Evolutionary conservation across 2,888 invertebrate genomes (phyloP), one percentile per base, ranked within the genome.

Genomic region (Carterocephalus palaemon): DNA sequence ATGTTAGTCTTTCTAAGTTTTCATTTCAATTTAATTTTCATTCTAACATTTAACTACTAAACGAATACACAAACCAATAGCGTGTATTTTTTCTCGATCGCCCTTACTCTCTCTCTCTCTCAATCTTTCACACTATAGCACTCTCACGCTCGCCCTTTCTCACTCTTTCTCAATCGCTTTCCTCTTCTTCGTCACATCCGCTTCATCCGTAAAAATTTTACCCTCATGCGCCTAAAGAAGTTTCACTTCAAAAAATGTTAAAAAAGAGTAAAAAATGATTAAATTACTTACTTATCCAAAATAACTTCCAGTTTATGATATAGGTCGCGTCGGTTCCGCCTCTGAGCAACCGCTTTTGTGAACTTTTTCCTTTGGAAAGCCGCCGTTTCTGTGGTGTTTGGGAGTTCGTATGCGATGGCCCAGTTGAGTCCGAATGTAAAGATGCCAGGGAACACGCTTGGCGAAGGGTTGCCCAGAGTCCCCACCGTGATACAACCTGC

Each of bases 361-460:
- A 61, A 48, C 3, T 64, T 63, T 53, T 79, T 79, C 22, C 31
- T 57, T 32, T 71, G 74, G 38, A 74, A 75, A 0, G 53, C 50
- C 0, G 75, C 49, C 0, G 85, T 86, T 66, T 89, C 88, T 0
- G 88, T 88, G n/a, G 78, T 76, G 49, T 90, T 90, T 0, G 90
- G 90, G 34, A 90, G 64, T 48, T 90, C 80, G 48, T 92, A 92
- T 0, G 92, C 90, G 23, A 92, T 89, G 28, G 91, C 92, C 92
- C 92, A 92, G 68, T 92, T 92, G 8, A 92, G 67, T 0, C 91
- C 91, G 62, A 90, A 90, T 5, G 90, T 90, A 57, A 90, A 89
- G 34, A 89, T 89, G 2, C 89, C 87, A 0, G 87, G 83, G 1
- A 73, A 49, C 0, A 86, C 79, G 2, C 78, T 48, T 0, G 85